These are phyloP conservation scores for Shargacucullia verbasci DNA, from an alignment of 2,888 invertebrate genomes.

Conservation along the genomic window DNA sequence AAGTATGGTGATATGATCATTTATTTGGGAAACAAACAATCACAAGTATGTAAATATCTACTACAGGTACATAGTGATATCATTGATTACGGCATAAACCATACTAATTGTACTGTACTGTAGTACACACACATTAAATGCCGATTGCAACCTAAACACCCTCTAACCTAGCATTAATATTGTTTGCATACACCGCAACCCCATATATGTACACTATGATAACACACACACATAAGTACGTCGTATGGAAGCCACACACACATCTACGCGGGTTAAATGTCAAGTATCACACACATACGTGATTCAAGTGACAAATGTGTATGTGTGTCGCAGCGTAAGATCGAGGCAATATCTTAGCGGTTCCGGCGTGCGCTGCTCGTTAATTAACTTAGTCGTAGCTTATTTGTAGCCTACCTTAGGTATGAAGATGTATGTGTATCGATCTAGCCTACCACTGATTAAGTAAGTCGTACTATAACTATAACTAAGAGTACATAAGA, in stretches of 20 bases:
- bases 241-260: background rate
- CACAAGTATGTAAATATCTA: too few relatives aligned
- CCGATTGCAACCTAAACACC: slow-evolving; percentile 23
- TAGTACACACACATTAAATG: slow-evolving; percentile 6
- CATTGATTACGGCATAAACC: background rate
- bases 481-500: too few relatives aligned
- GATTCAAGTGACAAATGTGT: slow-evolving; percentile 40
- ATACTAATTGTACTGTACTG: background rate
- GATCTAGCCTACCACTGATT: slow-evolving; percentile 8
- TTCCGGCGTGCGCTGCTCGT: slow-evolving; percentile 32
- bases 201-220: background rate
- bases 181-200: slow-evolving; percentile 11
- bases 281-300: slow-evolving; percentile 1
- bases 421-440: slow-evolving; percentile 16
- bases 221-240: background rate
- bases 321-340: slow-evolving; percentile 23
- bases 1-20: too few relatives aligned
- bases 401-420: slow-evolving; percentile 18
- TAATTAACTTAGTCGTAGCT: slow-evolving; percentile 44
- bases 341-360: slow-evolving; percentile 51
- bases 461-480: slow-evolving; percentile 5
- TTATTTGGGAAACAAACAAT: too few relatives aligned
- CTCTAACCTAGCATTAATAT: slow-evolving; percentile 30
- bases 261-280: background rate
- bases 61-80: too few relatives aligned